Evolutionary conservation across 2,113 vertebrate species (phyloP).

Genomic region (Chloropsis cyanopogon): DNA sequence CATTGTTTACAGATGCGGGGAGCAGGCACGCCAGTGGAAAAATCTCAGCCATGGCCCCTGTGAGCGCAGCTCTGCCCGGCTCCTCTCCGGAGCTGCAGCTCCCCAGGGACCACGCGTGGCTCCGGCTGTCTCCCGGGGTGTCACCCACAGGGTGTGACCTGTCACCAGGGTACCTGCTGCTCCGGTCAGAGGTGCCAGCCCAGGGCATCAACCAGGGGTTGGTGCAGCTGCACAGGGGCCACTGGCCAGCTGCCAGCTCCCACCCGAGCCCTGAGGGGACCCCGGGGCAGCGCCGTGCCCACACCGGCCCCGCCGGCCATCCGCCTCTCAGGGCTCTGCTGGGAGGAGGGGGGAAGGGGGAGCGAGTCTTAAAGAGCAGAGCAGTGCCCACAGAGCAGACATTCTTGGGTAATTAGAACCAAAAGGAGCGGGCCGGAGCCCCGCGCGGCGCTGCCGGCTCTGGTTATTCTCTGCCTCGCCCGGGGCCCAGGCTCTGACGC

Average conservation of each 20-base stretch:
- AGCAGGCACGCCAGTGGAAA: background rate
- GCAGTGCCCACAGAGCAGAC: slow-evolving; percentile 40
- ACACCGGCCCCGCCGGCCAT: fast-evolving
- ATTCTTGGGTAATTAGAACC: slow-evolving; percentile 63
- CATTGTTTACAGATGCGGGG: background rate
- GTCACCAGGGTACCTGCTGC: background rate
- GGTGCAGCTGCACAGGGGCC: fast-evolving
- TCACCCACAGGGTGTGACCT: background rate
- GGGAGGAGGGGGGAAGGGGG: background rate
- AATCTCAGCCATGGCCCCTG: background rate
- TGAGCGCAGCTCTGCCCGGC: fast-evolving
- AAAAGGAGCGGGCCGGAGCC: background rate
- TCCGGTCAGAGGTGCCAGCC: background rate
- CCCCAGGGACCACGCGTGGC: fast-evolving
- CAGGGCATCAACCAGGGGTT: fast-evolving
- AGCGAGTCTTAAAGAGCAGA: background rate
- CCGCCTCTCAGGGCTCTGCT: background rate
- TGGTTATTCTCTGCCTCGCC: slow-evolving; percentile 35
- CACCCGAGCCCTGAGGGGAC: background rate
- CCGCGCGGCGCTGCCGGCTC: background rate
- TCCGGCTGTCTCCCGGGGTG: background rate
- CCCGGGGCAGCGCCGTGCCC: fast-evolving
- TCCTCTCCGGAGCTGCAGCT: background rate
- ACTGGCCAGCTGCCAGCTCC: fast-evolving
- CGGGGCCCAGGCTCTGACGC: background rate